Percentiles rank a stretch among this genome's conserved stretches.
Evolutionary conservation across 2,888 invertebrate genomes (phyloP).

Genomic region (Tetrapedia diversipes): DNA sequence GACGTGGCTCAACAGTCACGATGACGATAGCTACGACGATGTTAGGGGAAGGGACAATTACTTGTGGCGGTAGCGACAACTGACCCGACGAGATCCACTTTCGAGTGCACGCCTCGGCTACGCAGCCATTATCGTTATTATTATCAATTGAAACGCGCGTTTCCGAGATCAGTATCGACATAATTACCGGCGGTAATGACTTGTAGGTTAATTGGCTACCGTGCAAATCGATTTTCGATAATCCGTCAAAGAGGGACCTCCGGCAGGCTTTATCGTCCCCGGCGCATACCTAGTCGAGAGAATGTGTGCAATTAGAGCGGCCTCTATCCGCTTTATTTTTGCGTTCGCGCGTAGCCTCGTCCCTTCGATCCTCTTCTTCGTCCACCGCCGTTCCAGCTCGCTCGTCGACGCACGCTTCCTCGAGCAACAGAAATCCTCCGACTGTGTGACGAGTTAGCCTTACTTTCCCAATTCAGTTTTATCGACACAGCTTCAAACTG

Average conservation of each 20-base stretch:
- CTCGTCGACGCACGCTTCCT: too few species aligned
- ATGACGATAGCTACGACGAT: background rate
- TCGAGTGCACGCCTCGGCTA: background rate
- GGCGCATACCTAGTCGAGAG: conserved; percentile 33
- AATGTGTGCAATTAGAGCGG: conserved; percentile 42
- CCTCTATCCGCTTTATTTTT: conserved; percentile 40
- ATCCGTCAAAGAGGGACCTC: conserved; percentile 64
- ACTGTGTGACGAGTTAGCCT: too few species aligned
- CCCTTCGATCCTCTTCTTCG: conserved; percentile 11
- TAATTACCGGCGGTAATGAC: conserved; percentile 67
- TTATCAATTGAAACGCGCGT: conserved; percentile 70
- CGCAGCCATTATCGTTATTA: conserved; percentile 56
- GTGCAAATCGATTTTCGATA: conserved; percentile 66
- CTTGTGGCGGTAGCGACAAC: background rate
- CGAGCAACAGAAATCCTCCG: too few species aligned
- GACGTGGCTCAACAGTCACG: background rate
- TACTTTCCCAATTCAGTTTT: too few species aligned
- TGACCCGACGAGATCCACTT: background rate
- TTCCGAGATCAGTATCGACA: conserved; percentile 66
- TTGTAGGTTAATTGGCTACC: conserved; percentile 66
- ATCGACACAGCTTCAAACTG: too few species aligned
- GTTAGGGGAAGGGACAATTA: background rate
- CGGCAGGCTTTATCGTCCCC: conserved; percentile 43
- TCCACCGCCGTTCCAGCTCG: too few species aligned
- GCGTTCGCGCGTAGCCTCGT: background rate